Evolutionary conservation across 2,888 invertebrate genomes (phyloP), one percentile per base, ranked within the genome.

Genomic region (Drosophila prolongata): DNA sequence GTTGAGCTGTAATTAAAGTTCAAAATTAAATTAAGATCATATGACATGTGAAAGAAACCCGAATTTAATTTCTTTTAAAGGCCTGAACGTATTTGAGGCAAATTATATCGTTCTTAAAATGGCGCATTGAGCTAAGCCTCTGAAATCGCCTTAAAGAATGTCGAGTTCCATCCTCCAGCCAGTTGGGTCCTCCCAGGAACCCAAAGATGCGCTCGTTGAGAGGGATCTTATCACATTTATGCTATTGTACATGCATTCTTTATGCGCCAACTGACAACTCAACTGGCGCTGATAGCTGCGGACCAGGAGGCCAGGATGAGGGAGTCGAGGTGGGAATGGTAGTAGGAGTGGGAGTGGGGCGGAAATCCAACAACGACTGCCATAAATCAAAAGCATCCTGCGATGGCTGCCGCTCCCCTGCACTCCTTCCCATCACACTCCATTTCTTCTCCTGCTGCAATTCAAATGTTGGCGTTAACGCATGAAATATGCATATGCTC

Each of bases 391-490:
- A 80, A 83, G 66, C 67, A 76, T 82, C 80, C 88, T 80, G 84
- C 76, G 77, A 64, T 73, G 73, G 43, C 66, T 59, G 40, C n/a
- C 1, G n/a, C 27, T 16, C 47, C 30, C 14, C 14, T 14, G 11
- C 55, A 42, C 46, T 27, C 9, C 53, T 5, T 9, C n/a, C 46
- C 46, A 46, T 27, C 19, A 57, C 40, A 42, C 38, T 49, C 14
- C 59, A 16, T 40, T 27, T 10, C 50, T 16, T 56, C 52, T 19
- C 40, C 30, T 30, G 14, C 62, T 79, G 77, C 81, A 83, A 85
- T 87, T 85, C 78, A 89, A 90, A 89, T 87, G 89, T 78, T 86
- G 85, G 87, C 82, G 90, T 87, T 90, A 90, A 89, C 90, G 82
- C 88, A 89, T 90, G 79, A 89, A 90, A 90, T 87, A 90, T 89